These are phyloP conservation scores for Drosophila paulistorum DNA, from an alignment of 1,140 invertebrate species.

Conservation along the genomic window DNA sequence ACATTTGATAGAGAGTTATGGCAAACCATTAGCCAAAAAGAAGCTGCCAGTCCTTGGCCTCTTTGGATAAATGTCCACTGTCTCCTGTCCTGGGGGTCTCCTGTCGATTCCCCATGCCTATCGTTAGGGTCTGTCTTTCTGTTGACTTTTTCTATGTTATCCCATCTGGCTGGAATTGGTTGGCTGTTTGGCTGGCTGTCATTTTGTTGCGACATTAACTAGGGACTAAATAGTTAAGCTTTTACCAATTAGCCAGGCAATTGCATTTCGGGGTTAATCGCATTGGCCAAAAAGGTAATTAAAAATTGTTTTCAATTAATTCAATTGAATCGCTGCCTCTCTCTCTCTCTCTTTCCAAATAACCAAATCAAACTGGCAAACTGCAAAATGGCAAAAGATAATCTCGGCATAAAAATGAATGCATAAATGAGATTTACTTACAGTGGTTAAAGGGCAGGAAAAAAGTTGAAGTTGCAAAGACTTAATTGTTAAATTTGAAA, in stretches of 20 bases:
- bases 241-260: constrained; percentile 11
- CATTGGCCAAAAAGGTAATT: constrained; percentile 20
- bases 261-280: constrained; percentile 1
- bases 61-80: constrained; percentile 5
- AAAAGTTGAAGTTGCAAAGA: not conserved
- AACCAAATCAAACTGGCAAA: constrained; percentile 25
- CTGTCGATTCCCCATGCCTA: not conserved
- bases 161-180: not conserved
- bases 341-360: not conserved
- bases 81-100: not conserved
- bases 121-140: not conserved
- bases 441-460: not conserved
- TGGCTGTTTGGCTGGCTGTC: not conserved
- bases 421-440: constrained; percentile 12
- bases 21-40: constrained; percentile 3
- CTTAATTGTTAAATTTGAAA: no score
- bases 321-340: not conserved
- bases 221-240: constrained; percentile 9
- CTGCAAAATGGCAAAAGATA: constrained; percentile 49
- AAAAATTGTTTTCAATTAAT: constrained; percentile 68
- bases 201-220: constrained; percentile 10
- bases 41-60: constrained; percentile 20
- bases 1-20: constrained; percentile 68
- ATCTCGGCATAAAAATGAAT: constrained; percentile 8
- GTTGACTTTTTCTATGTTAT: constrained; percentile 7